Conservation (phyloP, 2,888 invertebrate genomes). For the Malacosoma neustria region DNA sequence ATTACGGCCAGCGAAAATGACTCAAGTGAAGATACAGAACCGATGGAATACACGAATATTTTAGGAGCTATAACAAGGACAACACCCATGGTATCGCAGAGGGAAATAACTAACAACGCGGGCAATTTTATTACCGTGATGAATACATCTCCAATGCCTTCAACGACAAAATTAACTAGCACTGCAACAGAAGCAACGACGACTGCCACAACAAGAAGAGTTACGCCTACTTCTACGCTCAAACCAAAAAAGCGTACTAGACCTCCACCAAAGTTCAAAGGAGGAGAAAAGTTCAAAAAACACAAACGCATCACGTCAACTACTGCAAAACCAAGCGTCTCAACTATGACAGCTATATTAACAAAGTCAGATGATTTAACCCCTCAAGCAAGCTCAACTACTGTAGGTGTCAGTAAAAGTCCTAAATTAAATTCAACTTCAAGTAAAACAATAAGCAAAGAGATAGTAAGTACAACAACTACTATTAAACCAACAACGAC, state of each 20-base stretch:
- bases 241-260: constrained; percentile 51
- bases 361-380: constrained; percentile 41
- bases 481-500: constrained; percentile 24
- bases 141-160: constrained; percentile 17
- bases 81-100: constrained; percentile 49
- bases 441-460: constrained; percentile 14
- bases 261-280: constrained; percentile 48
- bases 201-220: constrained; percentile 22
- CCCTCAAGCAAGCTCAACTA: constrained; percentile 49
- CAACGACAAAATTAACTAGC: constrained; percentile 12
- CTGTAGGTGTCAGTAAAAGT: constrained; percentile 25
- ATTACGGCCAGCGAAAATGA: constrained; percentile 41
- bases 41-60: constrained; percentile 49
- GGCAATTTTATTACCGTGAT: constrained; percentile 24
- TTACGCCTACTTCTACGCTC: constrained; percentile 27
- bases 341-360: constrained; percentile 26
- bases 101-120: constrained; percentile 19
- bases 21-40: constrained; percentile 26
- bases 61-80: constrained; percentile 55
- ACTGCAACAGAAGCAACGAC: constrained; percentile 14
- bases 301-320: constrained; percentile 49
- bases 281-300: constrained; percentile 49
- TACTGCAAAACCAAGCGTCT: constrained; percentile 34
- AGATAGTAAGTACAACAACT: constrained; percentile 8
- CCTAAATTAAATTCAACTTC: constrained; percentile 17